Percentiles rank a stretch among this genome's conserved stretches.
Conservation (phyloP, 2,888 invertebrate genomes). For the Oligia strigilis region DNA sequence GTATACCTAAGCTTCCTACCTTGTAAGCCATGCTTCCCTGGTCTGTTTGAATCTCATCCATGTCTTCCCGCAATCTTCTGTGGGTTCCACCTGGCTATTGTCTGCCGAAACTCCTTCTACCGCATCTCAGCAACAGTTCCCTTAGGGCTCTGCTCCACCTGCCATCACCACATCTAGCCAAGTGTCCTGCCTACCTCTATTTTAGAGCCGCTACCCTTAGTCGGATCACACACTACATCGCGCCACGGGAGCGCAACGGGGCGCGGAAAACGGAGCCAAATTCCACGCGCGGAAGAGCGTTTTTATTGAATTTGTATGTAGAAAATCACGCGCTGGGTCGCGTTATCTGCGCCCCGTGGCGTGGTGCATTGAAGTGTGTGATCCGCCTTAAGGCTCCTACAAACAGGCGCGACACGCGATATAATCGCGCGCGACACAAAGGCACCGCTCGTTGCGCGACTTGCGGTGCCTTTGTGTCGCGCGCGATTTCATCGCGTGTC, state of each 20-base stretch:
- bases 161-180: neutral
- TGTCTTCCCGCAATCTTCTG: neutral
- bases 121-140: neutral
- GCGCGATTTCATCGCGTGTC: no score
- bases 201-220: neutral
- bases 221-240: neutral
- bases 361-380: neutral
- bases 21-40: neutral
- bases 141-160: neutral
- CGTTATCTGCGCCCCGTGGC: neutral
- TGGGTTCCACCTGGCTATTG: neutral
- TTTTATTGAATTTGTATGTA: neutral
- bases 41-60: neutral
- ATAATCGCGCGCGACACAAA: no score
- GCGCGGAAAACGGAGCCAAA: neutral
- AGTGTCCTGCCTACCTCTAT: neutral
- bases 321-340: neutral
- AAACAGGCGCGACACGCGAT: no score
- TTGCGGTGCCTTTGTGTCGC: no score
- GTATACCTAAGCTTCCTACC: neutral
- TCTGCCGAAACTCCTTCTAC: neutral
- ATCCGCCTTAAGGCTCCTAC: neutral
- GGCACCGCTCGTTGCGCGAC: no score
- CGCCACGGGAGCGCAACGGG: no score
- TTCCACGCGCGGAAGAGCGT: neutral